phyloP scores from a whole-genome alignment of 2,113 vertebrate genomes.

The Gallinago jamesoni region DNA sequence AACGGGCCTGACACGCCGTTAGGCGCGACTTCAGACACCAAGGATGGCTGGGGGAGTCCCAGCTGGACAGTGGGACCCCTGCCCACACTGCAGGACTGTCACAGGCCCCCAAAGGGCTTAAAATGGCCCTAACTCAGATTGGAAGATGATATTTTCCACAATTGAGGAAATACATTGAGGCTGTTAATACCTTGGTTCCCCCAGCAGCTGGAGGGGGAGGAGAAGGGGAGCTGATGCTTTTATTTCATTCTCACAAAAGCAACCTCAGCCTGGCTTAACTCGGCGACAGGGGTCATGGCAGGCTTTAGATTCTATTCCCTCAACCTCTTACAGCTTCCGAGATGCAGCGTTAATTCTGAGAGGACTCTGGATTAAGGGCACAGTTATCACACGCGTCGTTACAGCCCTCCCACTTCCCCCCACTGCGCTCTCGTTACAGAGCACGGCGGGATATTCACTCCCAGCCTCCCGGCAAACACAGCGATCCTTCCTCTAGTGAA shows the following conservation, averaged over 20 bases:
- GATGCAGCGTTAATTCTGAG: neutral
- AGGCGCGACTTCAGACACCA: neutral
- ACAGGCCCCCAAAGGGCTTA: neutral
- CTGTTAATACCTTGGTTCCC: neutral
- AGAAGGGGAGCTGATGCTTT: neutral
- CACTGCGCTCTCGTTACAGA: neutral
- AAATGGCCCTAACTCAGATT: neutral
- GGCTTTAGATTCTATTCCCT: neutral
- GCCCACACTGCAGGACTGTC: neutral
- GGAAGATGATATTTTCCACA: neutral
- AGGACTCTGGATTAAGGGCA: neutral
- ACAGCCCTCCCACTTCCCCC: neutral
- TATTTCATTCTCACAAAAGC: neutral
- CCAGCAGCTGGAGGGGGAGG: neutral
- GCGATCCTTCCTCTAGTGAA: neutral
- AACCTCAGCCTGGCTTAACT: neutral
- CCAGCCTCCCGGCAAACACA: neutral
- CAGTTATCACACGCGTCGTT: neutral
- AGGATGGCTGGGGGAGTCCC: neutral
- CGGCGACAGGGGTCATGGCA: neutral
- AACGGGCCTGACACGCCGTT: accelerated
- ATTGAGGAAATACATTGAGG: neutral
- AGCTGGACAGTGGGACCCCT: neutral
- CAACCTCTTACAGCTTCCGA: neutral
- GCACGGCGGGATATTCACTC: neutral